A percentile compares a stretch with the other conserved stretches of the same genome.
These are phyloP conservation scores for Eupeodes luniger DNA, from an alignment of 2,888 invertebrate species.

Conservation along the genomic window DNA sequence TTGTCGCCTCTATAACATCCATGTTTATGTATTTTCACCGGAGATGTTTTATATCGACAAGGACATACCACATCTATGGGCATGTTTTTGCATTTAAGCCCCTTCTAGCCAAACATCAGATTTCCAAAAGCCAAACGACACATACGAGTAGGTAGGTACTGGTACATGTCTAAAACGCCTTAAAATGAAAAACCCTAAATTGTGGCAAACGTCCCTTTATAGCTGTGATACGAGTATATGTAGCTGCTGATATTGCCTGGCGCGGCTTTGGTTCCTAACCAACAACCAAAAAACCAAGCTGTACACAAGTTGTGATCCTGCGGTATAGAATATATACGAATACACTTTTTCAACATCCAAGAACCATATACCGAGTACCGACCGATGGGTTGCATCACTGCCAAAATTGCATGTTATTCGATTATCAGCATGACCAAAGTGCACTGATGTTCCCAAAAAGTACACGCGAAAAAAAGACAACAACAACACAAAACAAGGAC, in stretches of 20 bases:
- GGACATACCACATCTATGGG: conserved; percentile 54
- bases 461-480: conserved; percentile 1
- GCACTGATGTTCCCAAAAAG: conserved; percentile 30
- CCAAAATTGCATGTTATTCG: conserved; percentile 74
- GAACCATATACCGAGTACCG: not conserved
- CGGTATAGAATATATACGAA: conserved; percentile 13
- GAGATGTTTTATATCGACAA: conserved; percentile 58
- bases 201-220: conserved; percentile 14
- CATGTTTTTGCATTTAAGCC: conserved; percentile 40
- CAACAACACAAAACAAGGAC: conserved; percentile 58
- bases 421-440: conserved; percentile 63
- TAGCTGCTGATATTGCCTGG: too few species aligned
- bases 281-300: conserved; percentile 48
- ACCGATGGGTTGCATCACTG: conserved; percentile 50
- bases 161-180: conserved; percentile 15
- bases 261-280: conserved; percentile 2
- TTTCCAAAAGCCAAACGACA: not conserved
- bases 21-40: conserved; percentile 32
- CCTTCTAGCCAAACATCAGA: conserved; percentile 8
- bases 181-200: conserved; percentile 52
- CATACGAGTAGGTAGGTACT: not conserved
- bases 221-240: too few species aligned
- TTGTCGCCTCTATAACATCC: not conserved
- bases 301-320: conserved; percentile 47
- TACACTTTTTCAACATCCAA: conserved; percentile 6